phyloP scores from a whole-genome alignment of 2,888 invertebrate species.

The Himalopsyche anomala region DNA sequence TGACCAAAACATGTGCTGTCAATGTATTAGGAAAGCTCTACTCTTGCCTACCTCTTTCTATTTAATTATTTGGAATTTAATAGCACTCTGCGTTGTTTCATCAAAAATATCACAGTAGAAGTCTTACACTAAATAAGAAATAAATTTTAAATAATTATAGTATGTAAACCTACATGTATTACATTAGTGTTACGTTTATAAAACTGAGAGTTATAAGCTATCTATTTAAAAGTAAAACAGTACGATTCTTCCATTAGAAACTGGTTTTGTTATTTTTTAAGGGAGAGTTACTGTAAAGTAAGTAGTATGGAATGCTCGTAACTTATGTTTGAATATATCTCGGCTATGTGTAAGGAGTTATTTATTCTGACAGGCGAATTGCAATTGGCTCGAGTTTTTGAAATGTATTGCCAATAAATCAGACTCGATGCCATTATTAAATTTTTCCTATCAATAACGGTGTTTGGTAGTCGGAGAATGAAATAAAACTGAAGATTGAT shows the following conservation, averaged over 20 bases:
- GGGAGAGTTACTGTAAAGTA: conserved; percentile 23
- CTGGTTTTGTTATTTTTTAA: conserved; percentile 6
- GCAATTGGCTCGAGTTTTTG: conserved; percentile 31
- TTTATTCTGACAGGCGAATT: conserved; percentile 44
- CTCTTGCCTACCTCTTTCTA: no score
- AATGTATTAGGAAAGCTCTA: no score
- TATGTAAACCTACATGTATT: no score
- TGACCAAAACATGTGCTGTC: no score
- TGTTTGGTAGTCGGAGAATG: background rate
- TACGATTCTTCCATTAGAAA: conserved; percentile 17
- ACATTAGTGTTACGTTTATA: no score
- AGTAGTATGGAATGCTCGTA: background rate
- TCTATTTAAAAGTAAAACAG: no score
- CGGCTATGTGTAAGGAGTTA: conserved; percentile 17
- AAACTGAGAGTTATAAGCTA: no score
- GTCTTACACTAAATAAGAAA: no score
- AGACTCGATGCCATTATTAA: conserved; percentile 31
- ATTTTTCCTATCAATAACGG: conserved; percentile 30
- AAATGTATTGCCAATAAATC: conserved; percentile 47
- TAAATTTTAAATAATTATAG: no score
- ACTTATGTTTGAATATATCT: conserved; percentile 10
- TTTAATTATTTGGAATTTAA: no score
- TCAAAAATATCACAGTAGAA: no score
- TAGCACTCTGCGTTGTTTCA: no score
- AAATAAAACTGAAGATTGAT: conserved; percentile 6